These are phyloP conservation scores for Bombylius discolor DNA, from an alignment of 2,888 invertebrate genomes.

Conservation along the genomic window DNA sequence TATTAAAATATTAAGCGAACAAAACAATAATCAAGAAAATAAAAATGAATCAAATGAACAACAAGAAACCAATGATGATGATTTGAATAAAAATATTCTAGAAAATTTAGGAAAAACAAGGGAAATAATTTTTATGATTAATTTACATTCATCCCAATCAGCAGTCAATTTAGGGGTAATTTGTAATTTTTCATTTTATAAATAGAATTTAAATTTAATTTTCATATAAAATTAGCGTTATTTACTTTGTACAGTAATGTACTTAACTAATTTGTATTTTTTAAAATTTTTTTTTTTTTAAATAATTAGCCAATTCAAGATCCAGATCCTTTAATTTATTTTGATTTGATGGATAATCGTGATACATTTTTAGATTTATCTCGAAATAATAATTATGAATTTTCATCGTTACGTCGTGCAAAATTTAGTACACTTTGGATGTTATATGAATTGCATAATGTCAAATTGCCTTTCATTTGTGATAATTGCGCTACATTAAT, in stretches of 20 bases:
- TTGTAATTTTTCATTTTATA: background rate
- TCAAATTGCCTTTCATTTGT: conserved; percentile 97
- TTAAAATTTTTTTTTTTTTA: background rate
- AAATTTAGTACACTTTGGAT: conserved; percentile 94
- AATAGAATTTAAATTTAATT: too few species aligned
- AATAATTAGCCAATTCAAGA: conserved; percentile 72
- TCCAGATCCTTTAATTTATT: conserved; percentile 87
- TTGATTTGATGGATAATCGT: conserved; percentile 99
- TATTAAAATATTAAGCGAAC: conserved; percentile 93
- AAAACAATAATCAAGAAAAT: conserved; percentile 93
- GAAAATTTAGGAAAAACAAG: conserved; percentile 99
- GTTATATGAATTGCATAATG: conserved; percentile 96
- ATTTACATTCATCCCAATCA: conserved; percentile 89
- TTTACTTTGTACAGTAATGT: too few species aligned
- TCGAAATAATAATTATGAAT: conserved; percentile 97
- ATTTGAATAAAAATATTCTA: conserved; percentile 94
- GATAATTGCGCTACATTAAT: conserved; percentile 93
- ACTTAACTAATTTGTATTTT: background rate
- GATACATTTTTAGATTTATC: conserved; percentile 98
- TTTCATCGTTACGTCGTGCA: conserved; percentile 86
- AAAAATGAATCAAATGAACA: conserved; percentile 93
- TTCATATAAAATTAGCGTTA: too few species aligned
- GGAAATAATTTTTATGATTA: conserved; percentile 99
- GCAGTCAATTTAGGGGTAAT: conserved; percentile 77
- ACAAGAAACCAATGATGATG: conserved; percentile 67